Evolutionary conservation across 2,888 invertebrate genomes (phyloP).

Genomic region (Drosophila emarginata): DNA sequence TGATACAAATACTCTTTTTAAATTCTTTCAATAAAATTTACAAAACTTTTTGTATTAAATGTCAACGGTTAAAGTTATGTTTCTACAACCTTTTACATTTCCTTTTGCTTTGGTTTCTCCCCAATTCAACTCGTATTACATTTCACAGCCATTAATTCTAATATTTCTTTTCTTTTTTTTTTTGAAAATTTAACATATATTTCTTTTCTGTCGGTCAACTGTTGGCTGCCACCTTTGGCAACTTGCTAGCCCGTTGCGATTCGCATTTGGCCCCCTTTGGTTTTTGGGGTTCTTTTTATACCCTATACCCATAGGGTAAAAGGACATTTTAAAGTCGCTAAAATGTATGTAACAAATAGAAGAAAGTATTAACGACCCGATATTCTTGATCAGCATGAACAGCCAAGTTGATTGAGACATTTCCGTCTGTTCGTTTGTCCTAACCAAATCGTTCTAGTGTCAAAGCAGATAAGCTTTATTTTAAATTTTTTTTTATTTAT

Average conservation of each 20-base stretch:
- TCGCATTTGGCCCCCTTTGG: neutral
- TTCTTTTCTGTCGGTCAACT: slow-evolving; percentile 64
- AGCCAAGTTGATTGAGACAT: too few species aligned
- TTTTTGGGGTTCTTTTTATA: slow-evolving; percentile 17
- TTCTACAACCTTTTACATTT: neutral
- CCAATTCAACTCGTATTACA: slow-evolving; percentile 16
- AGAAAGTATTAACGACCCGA: too few species aligned
- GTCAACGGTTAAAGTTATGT: slow-evolving; percentile 12
- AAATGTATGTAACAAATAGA: too few species aligned
- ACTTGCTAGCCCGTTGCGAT: slow-evolving; percentile 2
- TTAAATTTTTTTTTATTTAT: too few species aligned
- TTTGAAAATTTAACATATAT: slow-evolving; percentile 65
- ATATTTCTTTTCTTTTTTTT: slow-evolving; percentile 46
- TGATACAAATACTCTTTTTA: neutral
- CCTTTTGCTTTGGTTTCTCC: neutral
- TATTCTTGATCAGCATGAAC: too few species aligned
- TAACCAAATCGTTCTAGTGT: too few species aligned
- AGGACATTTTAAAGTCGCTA: too few species aligned
- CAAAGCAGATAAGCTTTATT: too few species aligned
- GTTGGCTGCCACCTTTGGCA: slow-evolving; percentile 40
- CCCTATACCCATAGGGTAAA: too few species aligned
- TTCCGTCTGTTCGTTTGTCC: too few species aligned
- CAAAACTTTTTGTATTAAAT: neutral
- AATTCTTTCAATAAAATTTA: neutral
- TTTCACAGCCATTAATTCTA: slow-evolving; percentile 65